phyloP scores from a whole-genome alignment of 2,113 vertebrate genomes.

The Acanthisitta chloris region DNA sequence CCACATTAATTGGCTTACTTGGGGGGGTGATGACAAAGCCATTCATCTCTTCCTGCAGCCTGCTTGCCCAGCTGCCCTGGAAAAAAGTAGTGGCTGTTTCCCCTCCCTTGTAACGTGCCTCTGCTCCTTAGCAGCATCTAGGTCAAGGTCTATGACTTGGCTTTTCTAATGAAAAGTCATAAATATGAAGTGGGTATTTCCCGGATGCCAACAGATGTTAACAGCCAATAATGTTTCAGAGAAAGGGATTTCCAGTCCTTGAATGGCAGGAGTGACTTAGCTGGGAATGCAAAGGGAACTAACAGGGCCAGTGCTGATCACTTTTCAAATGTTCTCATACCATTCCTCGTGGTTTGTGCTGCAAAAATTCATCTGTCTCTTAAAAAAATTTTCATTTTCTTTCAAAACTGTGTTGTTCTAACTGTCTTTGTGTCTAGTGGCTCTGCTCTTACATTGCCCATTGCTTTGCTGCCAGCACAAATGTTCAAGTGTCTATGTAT shows the following conservation, averaged over 20 bases:
- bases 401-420: neutral
- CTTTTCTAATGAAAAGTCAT: neutral
- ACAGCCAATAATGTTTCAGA: neutral
- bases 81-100: neutral
- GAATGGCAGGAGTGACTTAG: neutral
- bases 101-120: neutral
- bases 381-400: neutral
- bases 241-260: neutral
- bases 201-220: neutral
- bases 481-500: neutral
- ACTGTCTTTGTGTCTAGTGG: neutral
- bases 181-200: neutral
- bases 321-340: neutral
- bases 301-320: neutral
- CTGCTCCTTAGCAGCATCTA: neutral
- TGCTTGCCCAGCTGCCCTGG: neutral
- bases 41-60: neutral
- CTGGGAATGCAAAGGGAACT: neutral
- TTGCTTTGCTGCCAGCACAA: neutral
- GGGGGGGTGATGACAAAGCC: neutral
- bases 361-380: neutral
- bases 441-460: neutral
- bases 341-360: neutral
- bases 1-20: neutral
- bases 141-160: neutral